Evolutionary conservation across 1,140 invertebrate genomes (phyloP).

Genomic region (Lycorma delicatula): DNA sequence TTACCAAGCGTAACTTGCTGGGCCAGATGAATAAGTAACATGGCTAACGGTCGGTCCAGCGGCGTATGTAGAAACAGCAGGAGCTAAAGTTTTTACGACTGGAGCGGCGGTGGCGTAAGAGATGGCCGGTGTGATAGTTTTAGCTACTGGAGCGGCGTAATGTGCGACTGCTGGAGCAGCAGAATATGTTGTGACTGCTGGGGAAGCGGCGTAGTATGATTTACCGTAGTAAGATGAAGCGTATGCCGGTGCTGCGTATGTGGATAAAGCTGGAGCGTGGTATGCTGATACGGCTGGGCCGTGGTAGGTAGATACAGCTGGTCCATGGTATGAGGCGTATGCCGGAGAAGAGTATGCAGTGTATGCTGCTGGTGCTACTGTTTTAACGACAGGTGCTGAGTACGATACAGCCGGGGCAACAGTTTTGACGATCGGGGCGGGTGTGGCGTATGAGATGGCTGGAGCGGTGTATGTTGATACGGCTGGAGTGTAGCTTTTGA

Average conservation of each 20-base stretch:
- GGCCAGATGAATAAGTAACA: constrained; percentile 16
- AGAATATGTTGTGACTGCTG: no score
- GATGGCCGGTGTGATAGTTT: constrained; percentile 11
- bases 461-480: constrained; percentile 9
- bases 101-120: constrained; percentile 19
- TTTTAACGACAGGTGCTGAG: constrained; percentile 12
- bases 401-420: constrained; percentile 5
- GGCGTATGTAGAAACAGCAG: constrained; percentile 7
- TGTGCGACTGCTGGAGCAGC: no score
- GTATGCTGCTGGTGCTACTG: constrained; percentile 15
- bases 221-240: constrained; percentile 18
- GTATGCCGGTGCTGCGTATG: constrained; percentile 14
- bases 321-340: constrained; percentile 21
- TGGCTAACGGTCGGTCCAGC: constrained; percentile 18
- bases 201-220: constrained; percentile 17
- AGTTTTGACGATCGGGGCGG: constrained; percentile 11
- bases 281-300: constrained; percentile 17
- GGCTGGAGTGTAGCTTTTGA: neutral
- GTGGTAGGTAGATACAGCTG: constrained; percentile 22
- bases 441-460: neutral
- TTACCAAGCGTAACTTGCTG: constrained; percentile 18
- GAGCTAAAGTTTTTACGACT: constrained; percentile 4
- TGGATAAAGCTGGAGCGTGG: constrained; percentile 25
- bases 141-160: constrained; percentile 9
- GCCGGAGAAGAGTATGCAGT: constrained; percentile 20